A percentile compares a stretch with the other conserved stretches of the same genome.
Evolutionary conservation across 2,113 vertebrate genomes (phyloP).

Genomic region (Notarius lentiginosus): DNA sequence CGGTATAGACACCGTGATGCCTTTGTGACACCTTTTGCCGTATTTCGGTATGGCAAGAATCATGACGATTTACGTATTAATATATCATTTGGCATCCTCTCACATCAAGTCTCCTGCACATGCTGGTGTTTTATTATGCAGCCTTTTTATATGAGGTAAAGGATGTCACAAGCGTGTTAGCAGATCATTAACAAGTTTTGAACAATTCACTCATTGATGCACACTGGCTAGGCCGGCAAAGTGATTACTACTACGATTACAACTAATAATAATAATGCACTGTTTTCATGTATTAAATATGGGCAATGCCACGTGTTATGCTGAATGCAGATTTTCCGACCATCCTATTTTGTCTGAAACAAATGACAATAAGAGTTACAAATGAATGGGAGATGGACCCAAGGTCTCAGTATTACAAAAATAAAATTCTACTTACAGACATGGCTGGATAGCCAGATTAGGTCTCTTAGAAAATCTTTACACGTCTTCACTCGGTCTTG

Average conservation of each 20-base stretch:
- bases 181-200: background rate
- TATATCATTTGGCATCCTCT: background rate
- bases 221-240: background rate
- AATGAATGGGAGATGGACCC: too few relatives aligned
- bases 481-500: conserved; percentile 22
- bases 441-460: conserved; percentile 27
- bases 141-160: background rate
- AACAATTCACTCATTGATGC: background rate
- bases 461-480: conserved; percentile 12
- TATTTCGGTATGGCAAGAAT: conserved; percentile 13
- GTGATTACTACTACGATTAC: background rate
- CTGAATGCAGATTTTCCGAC: background rate
- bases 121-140: background rate
- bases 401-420: background rate
- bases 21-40: conserved; percentile 2
- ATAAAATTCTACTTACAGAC: conserved; percentile 45
- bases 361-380: background rate
- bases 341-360: background rate
- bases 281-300: background rate
- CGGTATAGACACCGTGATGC: background rate
- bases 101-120: background rate
- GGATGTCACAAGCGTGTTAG: background rate
- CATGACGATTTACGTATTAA: background rate
- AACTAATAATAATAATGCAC: background rate
- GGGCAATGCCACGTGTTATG: background rate